phyloP scores from a whole-genome alignment of 1,140 invertebrate species.

The Drosophila quadrilineata region DNA sequence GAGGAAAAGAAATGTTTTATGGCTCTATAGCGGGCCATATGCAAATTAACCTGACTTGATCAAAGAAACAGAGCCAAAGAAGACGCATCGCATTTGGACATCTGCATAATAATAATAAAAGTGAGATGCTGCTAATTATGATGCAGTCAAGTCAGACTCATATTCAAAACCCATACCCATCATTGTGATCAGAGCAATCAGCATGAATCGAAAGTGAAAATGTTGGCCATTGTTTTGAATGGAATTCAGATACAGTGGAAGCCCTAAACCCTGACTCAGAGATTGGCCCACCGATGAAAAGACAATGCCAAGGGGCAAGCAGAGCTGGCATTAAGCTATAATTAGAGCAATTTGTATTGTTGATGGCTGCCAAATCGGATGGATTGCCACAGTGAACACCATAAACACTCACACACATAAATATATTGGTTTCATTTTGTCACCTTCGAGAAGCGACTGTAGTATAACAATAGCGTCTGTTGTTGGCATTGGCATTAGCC shows the following conservation, averaged over 20 bases:
- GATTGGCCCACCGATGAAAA: conserved; percentile 22
- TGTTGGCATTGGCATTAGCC: conserved; percentile 56
- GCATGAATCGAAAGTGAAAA: conserved; percentile 65
- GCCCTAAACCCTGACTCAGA: no score
- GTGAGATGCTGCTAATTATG: conserved; percentile 69
- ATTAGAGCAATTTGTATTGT: conserved; percentile 54
- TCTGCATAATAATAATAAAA: conserved; percentile 51
- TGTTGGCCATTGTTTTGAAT: conserved; percentile 33
- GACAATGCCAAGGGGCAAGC: no score
- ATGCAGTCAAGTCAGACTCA: conserved; percentile 34
- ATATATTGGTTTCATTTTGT: conserved; percentile 56
- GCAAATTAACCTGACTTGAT: conserved; percentile 54
- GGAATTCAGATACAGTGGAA: no score
- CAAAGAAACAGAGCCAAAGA: conserved; percentile 30
- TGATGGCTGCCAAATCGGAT: conserved; percentile 42
- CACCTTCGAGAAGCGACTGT: conserved; percentile 66
- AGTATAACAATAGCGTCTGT: conserved; percentile 13
- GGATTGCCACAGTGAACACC: conserved; percentile 17
- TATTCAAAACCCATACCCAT: no score
- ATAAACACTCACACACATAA: no score
- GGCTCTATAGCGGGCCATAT: conserved; percentile 67
- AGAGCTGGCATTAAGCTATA: conserved; percentile 46
- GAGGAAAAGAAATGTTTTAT: conserved; percentile 75
- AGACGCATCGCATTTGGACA: not conserved
- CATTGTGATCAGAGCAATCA: conserved; percentile 32